These are phyloP conservation scores for Etia nguti DNA, from an alignment of 2,113 vertebrate genomes.

Conservation along the genomic window DNA sequence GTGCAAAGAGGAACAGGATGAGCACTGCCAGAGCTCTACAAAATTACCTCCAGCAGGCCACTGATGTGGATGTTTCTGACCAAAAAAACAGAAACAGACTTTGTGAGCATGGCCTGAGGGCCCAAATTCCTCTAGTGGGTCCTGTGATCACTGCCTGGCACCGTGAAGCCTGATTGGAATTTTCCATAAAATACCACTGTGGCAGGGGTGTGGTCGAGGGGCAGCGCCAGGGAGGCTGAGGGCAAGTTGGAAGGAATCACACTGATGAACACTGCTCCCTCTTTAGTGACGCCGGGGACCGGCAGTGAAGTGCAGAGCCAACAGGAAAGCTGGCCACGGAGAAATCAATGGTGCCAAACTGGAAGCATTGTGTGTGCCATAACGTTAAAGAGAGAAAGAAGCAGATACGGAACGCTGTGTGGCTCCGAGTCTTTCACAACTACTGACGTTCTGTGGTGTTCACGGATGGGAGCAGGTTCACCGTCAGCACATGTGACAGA, in stretches of 20 bases:
- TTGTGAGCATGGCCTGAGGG: not conserved
- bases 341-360: not conserved
- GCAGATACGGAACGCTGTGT: not conserved
- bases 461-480: not conserved
- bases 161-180: not conserved
- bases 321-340: not conserved
- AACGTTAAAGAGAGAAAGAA: not conserved
- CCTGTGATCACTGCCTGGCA: not conserved
- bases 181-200: rapidly evolving
- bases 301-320: not conserved
- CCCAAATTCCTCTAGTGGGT: not conserved
- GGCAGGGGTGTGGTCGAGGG: not conserved
- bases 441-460: not conserved
- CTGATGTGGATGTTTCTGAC: not conserved
- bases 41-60: not conserved
- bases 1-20: not conserved
- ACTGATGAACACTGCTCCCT: not conserved
- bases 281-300: not conserved
- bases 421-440: not conserved
- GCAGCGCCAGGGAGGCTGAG: not conserved
- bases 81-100: not conserved
- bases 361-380: not conserved
- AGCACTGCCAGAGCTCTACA: not conserved
- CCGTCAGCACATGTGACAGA: not conserved
- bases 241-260: rapidly evolving